These are phyloP conservation scores for Geodia barretti DNA, from an alignment of 37 sponge, comb jelly and placozoan genomes.

Conservation along the genomic window DNA sequence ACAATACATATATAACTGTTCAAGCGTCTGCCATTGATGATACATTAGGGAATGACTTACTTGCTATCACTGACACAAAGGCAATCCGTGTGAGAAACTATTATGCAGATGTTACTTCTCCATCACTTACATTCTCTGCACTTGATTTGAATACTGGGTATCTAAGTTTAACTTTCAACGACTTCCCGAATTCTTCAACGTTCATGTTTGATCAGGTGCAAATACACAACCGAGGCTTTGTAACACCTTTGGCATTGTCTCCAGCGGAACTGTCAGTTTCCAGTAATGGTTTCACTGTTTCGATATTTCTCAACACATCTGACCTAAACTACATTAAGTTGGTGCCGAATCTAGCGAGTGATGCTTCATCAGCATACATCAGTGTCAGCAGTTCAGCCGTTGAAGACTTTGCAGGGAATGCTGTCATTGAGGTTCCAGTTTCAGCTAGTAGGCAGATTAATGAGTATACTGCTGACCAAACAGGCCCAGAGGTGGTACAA, in stretches of 20 bases:
- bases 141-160: slow-evolving; percentile 71
- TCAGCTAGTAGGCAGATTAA: slow-evolving; percentile 23
- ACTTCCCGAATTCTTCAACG: slow-evolving; percentile 77
- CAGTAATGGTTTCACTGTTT: slow-evolving; percentile 67
- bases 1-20: slow-evolving; percentile 75
- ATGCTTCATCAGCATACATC: slow-evolving; percentile 41
- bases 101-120: slow-evolving; percentile 53
- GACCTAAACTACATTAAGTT: slow-evolving; percentile 86
- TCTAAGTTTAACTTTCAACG: slow-evolving; percentile 78
- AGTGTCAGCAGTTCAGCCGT: slow-evolving; percentile 48
- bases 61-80: slow-evolving; percentile 89
- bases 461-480: slow-evolving; percentile 60
- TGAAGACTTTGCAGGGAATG: slow-evolving; percentile 64
- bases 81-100: slow-evolving; percentile 69
- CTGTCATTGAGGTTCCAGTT: slow-evolving; percentile 23
- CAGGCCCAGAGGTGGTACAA: slow-evolving; percentile 60
- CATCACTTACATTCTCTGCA: slow-evolving; percentile 46
- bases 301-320: slow-evolving; percentile 30
- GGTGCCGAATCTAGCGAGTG: slow-evolving; percentile 40
- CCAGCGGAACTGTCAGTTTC: slow-evolving; percentile 42
- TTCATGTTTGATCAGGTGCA: slow-evolving; percentile 49
- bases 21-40: slow-evolving; percentile 87
- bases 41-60: slow-evolving; percentile 70
- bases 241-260: slow-evolving; percentile 38
- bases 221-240: slow-evolving; percentile 18